Percentiles rank a stretch among this genome's conserved stretches.
Conservation (phyloP, 2,797 vertebrate species). For the Neosilurus hyrtlii region DNA sequence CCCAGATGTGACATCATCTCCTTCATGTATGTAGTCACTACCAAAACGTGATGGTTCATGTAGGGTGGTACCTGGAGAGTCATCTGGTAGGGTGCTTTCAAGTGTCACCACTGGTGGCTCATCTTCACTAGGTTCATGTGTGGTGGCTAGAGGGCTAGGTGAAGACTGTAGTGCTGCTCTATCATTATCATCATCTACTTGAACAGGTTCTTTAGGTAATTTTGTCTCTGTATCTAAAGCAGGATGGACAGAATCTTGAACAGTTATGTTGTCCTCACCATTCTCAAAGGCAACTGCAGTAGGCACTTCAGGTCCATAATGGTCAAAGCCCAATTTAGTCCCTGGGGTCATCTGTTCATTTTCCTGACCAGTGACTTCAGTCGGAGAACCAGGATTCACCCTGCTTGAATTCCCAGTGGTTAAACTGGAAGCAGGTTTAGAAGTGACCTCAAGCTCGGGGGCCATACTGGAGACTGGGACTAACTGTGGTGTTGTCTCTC, state of each 20-base stretch:
- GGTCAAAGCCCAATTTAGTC: not conserved
- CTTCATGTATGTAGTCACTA: not conserved
- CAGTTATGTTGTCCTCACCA: not conserved
- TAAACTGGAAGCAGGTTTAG: slow-evolving; percentile 28
- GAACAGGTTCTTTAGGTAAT: slow-evolving; percentile 7
- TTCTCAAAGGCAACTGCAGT: slow-evolving; percentile 19
- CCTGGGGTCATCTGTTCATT: slow-evolving; percentile 25
- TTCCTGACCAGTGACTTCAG: slow-evolving; percentile 34
- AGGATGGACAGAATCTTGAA: slow-evolving; percentile 34
- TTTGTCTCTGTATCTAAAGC: slow-evolving; percentile 19
- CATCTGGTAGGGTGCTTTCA: slow-evolving; percentile 10
- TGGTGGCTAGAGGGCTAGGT: slow-evolving; percentile 19
- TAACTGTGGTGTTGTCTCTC: slow-evolving; percentile 60
- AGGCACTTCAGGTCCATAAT: slow-evolving; percentile 9
- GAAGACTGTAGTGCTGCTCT: slow-evolving; percentile 1
- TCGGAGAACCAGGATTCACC: slow-evolving; percentile 12
- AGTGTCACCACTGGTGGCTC: not conserved
- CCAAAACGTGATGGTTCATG: slow-evolving; percentile 9
- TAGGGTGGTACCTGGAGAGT: not conserved
- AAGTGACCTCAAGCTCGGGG: slow-evolving; percentile 50
- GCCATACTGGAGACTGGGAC: slow-evolving; percentile 55
- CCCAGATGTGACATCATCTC: slow-evolving; percentile 2
- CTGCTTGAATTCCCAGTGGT: slow-evolving; percentile 8
- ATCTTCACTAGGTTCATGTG: not conserved
- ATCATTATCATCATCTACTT: not conserved